Conservation (phyloP, 2,888 invertebrate genomes). For the Anaspis maculata region DNA sequence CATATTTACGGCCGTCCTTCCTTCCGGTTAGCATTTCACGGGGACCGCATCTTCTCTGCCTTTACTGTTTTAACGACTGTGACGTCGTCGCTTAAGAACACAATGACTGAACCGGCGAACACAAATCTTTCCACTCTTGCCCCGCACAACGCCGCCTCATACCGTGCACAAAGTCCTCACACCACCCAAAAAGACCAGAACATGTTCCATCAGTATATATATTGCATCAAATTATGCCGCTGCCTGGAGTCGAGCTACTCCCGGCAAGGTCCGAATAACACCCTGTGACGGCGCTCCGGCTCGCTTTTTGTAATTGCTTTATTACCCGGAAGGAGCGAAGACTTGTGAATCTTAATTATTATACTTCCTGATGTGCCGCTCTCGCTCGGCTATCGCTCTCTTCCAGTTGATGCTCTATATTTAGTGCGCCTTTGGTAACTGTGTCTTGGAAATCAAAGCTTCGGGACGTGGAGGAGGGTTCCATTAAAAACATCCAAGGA, state of each 20-base stretch:
- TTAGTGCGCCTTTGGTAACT: not conserved
- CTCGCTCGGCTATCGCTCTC: conserved; percentile 14
- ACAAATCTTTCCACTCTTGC: conserved; percentile 9
- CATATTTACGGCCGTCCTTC: conserved; percentile 31
- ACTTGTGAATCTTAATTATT: conserved; percentile 36
- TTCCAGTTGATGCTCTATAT: conserved; percentile 10
- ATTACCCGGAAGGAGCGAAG: conserved; percentile 30
- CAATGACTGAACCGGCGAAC: conserved; percentile 12
- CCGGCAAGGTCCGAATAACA: too few species aligned
- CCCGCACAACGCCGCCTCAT: not conserved
- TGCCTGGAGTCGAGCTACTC: too few species aligned
- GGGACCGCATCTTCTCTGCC: too few species aligned
- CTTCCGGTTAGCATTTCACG: conserved; percentile 28
- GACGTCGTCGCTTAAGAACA: conserved; percentile 15
- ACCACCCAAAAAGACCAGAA: too few species aligned
- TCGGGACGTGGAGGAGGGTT: not conserved
- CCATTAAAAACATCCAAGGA: conserved; percentile 6
- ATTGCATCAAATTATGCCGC: too few species aligned
- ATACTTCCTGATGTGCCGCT: conserved; percentile 19
- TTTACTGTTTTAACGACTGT: conserved; percentile 22
- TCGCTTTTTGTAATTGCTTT: conserved; percentile 28
- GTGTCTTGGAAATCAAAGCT: conserved; percentile 1
- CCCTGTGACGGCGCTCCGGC: too few species aligned
- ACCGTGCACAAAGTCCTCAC: not conserved
- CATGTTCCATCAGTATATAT: too few species aligned